Base-by-base conservation (phyloP, 2,888 invertebrate genomes). In the Dryobota labecula region DNA sequence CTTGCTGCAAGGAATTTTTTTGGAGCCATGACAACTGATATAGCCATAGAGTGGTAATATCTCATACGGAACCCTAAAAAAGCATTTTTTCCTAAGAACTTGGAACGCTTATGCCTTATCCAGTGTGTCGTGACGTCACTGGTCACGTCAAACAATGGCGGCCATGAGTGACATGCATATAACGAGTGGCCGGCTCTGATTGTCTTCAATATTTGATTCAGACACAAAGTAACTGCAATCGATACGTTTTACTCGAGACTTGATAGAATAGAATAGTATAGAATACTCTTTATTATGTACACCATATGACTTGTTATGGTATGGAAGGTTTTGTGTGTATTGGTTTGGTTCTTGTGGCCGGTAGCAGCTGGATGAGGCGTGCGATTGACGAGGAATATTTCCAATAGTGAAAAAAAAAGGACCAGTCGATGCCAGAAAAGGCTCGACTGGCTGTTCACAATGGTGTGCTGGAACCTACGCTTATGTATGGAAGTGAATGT, bases 131-230 rank as follows among this genome's bases (percentile, higher is more conserved):
- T 53, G 69, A 70, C 73, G 82, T 73, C 70, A 61, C 58, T 49
- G 2, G 24, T 53, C 66, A 53, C 56, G 73, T 81, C 82, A 69
- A 69, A 68, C 49, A 56, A 24, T 24, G 58, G 15, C 24, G 53
- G 24, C 68, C 45, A n/a, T 57, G 60, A 78, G 53, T 70, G 74
- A 82, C 74, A 78, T 72, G 73, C 74, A 74, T 65, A 65, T 36
- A 68, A 51, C 65, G 56, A 49, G 61, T 15, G 8, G 49, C 13
- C 36, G 51, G 51, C 78, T 41, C 36, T 71, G 73, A 77, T 73
- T 70, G 70, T 54, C 43, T 78, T 82, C 20, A 70, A 84, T 84
- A 75, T 82, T 82, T 82, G 20, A 82, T 84, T 49, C 24, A n/a
- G 24, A 27, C 47, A 61, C 61, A 64, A 57, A 64, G 65, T 51